phyloP scores from a whole-genome alignment of 2,888 invertebrate species.

The Eupithecia pulchellata region DNA sequence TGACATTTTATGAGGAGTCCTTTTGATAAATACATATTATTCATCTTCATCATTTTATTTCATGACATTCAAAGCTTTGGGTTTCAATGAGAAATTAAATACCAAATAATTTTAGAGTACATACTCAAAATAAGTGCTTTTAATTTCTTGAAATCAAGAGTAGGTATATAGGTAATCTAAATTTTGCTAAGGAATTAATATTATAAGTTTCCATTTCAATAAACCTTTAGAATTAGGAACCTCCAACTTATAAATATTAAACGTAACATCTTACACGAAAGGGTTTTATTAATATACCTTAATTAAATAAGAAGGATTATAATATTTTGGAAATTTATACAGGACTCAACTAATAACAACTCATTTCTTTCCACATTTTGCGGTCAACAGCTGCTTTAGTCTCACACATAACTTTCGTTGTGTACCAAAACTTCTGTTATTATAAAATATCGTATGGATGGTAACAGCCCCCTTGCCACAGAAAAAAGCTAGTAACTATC shows the following conservation, averaged over 20 bases:
- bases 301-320: too few relatives aligned
- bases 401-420: neutral
- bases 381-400: neutral
- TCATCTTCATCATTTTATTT: neutral
- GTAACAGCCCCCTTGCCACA: neutral
- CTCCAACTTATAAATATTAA: neutral
- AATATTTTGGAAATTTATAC: too few relatives aligned
- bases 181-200: neutral
- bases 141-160: neutral
- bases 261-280: neutral
- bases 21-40: neutral
- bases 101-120: too few relatives aligned
- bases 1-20: neutral
- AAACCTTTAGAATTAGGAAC: neutral
- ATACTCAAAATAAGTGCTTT: too few relatives aligned
- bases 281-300: too few relatives aligned
- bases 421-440: neutral
- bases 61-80: neutral
- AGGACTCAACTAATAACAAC: neutral
- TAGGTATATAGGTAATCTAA: neutral
- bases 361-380: conserved; percentile 1
- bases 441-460: neutral
- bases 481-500: too few relatives aligned
- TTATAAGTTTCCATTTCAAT: neutral
- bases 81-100: too few relatives aligned